Evolutionary conservation across 1,140 invertebrate species (phyloP), one percentile per base, ranked within the genome.

Genomic region (Magallana gigas): DNA sequence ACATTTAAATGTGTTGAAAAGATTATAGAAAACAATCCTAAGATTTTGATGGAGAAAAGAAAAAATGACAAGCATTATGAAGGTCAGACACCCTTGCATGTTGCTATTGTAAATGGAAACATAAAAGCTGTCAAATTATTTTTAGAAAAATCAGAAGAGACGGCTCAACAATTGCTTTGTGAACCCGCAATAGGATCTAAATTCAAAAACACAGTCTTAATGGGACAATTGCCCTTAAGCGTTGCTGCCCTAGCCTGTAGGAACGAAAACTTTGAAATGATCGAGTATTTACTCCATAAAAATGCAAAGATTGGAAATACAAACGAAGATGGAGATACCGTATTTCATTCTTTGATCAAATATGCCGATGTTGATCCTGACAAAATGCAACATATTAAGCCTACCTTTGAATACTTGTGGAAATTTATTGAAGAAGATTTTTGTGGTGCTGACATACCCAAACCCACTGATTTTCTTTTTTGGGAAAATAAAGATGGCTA

Each of bases 41-140:
- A n/a, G n/a, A n/a, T n/a, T n/a, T n/a, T n/a, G n/a, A n/a, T n/a
- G n/a, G 87, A 29, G 88, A 87, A 16, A 68, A 89, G 12, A 64
- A n/a, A n/a, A n/a, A n/a, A n/a, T 89, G n/a, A 29, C 62, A 90
- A 18, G 81, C 87, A 85, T 16, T 92, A 91, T 62, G 86, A 90
- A 76, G 91, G 92, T 0, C 92, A 92, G 71, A 91, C 90, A 14
- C 87, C 91, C 18, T 81, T 92, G 1, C 92, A 92, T 84, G 91
- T 91, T 57, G 88, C 90, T 0, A 88, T 92, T 60, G 90, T 89
- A 71, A 90, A 90, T 71, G 88, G 90, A 7, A 91, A 91, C 86
- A 18, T 56, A 57, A 62, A 83, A 14, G 89, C 87, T 12, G 90
- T 89, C 3, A 82, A 87, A 57, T 36, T 59, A 11, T 36, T 92